Conservation (phyloP, 35 echinoderm and acorn worm genomes). For the Hemicentrotus pulcherrimus region DNA sequence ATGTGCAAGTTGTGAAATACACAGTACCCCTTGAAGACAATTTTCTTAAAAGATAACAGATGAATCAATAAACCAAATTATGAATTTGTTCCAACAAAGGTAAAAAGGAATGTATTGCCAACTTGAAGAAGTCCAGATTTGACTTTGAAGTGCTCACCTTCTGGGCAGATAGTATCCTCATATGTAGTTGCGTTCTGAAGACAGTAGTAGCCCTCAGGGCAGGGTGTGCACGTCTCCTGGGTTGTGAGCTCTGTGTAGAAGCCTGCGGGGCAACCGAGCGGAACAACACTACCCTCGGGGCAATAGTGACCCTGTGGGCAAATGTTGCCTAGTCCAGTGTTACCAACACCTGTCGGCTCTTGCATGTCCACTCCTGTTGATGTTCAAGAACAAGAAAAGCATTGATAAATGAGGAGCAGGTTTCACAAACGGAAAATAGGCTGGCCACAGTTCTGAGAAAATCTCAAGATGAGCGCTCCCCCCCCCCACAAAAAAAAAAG, state of each 20-base stretch:
- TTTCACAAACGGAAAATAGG: too few relatives aligned
- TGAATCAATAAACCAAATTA: too few relatives aligned
- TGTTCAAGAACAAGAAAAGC: not conserved
- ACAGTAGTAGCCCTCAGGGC: slow-evolving; percentile 92
- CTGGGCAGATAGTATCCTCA: slow-evolving; percentile 81
- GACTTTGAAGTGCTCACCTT: slow-evolving; percentile 48
- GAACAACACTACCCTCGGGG: slow-evolving; percentile 71
- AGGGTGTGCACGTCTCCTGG: slow-evolving; percentile 69
- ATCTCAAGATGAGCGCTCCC: too few relatives aligned
- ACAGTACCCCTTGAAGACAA: too few relatives aligned
- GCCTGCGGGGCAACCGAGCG: slow-evolving; percentile 85
- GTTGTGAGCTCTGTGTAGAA: slow-evolving; percentile 79
- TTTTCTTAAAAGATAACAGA: too few relatives aligned
- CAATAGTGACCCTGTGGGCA: slow-evolving; percentile 84
- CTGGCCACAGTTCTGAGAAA: too few relatives aligned
- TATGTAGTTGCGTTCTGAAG: slow-evolving; percentile 86
- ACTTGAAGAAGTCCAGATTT: too few relatives aligned
- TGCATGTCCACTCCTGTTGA: slow-evolving; percentile 81
- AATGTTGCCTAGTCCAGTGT: slow-evolving; percentile 83
- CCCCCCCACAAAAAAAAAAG: too few relatives aligned
- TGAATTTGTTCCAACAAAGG: too few relatives aligned
- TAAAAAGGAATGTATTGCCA: too few relatives aligned
- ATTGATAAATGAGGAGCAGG: not conserved
- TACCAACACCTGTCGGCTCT: slow-evolving; percentile 74
- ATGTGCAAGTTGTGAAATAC: too few relatives aligned